Evolutionary conservation across 2,888 invertebrate species (phyloP).

Genomic region (Brenthis daphne): DNA sequence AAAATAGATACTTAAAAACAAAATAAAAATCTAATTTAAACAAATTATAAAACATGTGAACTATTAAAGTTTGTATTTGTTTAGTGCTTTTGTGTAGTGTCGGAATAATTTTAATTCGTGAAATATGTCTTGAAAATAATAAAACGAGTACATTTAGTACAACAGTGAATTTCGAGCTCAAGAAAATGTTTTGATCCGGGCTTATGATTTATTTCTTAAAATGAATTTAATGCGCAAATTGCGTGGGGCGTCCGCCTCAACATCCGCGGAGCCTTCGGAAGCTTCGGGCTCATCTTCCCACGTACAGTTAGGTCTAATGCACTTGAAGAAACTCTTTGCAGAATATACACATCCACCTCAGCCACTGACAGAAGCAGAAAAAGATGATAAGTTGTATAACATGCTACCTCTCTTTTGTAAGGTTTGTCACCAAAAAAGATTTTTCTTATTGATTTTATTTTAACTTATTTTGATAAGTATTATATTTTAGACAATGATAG

Average conservation of each 20-base stretch:
- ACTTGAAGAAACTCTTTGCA: slow-evolving; percentile 96
- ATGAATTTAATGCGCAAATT: slow-evolving; percentile 98
- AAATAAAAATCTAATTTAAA: slow-evolving; percentile 12
- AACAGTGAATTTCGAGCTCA: slow-evolving; percentile 7
- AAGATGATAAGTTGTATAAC: slow-evolving; percentile 96
- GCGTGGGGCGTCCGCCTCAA: slow-evolving; percentile 81
- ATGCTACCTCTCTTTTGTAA: slow-evolving; percentile 99
- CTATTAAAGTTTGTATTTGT: slow-evolving; percentile 10
- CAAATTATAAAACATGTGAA: slow-evolving; percentile 31
- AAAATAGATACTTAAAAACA: background rate
- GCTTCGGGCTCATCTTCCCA: slow-evolving; percentile 86
- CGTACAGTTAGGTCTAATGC: slow-evolving; percentile 96
- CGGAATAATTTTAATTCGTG: slow-evolving; percentile 26
- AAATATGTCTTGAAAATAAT: slow-evolving; percentile 30
- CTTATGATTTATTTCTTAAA: slow-evolving; percentile 39
- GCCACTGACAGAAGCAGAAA: slow-evolving; percentile 89
- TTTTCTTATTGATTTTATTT: slow-evolving; percentile 9
- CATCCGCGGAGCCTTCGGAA: slow-evolving; percentile 80
- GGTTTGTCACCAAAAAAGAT: slow-evolving; percentile 77
- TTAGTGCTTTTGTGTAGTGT: slow-evolving; percentile 31
- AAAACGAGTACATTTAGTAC: slow-evolving; percentile 24
- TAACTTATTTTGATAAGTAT: no score
- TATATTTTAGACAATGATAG: no score
- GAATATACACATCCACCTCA: slow-evolving; percentile 96
- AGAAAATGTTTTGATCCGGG: slow-evolving; percentile 37